Evolutionary conservation across 2,113 vertebrate species (phyloP), one percentile per base, ranked within the genome.

Genomic region (Labeo catla): DNA sequence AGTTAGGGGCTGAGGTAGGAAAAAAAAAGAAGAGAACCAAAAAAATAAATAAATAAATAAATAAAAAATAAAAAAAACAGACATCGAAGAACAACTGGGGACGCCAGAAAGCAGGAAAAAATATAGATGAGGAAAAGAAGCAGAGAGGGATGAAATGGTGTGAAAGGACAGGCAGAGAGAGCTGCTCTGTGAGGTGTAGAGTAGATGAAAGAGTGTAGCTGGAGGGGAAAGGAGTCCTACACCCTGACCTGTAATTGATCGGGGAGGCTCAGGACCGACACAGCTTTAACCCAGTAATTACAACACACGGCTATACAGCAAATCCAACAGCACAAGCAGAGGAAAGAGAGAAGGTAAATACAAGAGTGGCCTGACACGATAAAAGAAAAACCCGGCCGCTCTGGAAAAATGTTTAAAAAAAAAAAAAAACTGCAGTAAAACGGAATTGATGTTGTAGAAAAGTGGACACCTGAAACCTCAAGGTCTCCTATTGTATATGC

Each of bases 181-280:
- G 78, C 47, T 70, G 47, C 65, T 43, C 21, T 54, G 21, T 39
- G 61, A 81, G 70, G 39, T 57, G 23, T 65, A 49, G 76, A 63
- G 90, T 90, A 91, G 91, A 91, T 90, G 87, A 86, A 90, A 90
- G 88, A 84, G 86, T 86, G 78, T 78, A 66, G 87, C 86, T 83
- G 70, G 79, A 87, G 79, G 85, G 36, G 52, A 76, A 65, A 19
- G 9, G 74, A 82, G 50, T 45, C 54, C 54, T 43, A 68, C 72
- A 85, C 78, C 57, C 66, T 88, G 85, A 87, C 89, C 85, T 87
- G 82, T 90, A 90, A 90, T 88, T 90, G 89, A 88, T 81, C 87
- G 78, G 78, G 85, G 76, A 85, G 82, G 84, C 72, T 77, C 21
- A 61, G 47, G 77, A 65, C 49, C 34, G 43, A 72, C 36, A 39